Conservation (phyloP, 2,113 vertebrate genomes). For the Crocuta crocuta region DNA sequence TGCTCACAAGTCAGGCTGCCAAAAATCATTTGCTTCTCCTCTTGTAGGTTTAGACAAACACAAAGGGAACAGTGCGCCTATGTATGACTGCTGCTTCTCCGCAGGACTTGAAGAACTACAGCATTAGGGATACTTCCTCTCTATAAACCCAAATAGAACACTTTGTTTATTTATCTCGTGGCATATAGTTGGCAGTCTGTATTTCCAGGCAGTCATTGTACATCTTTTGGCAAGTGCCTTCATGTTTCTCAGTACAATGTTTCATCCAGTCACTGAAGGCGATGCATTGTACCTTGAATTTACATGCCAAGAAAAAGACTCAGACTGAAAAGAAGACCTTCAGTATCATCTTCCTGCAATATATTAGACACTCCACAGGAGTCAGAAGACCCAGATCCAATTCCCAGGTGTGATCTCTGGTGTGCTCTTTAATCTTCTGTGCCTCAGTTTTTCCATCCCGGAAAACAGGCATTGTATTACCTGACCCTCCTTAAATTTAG, state of each 20-base stretch:
- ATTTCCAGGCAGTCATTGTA: slow-evolving; percentile 47
- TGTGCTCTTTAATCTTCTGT: slow-evolving; percentile 67
- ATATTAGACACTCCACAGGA: slow-evolving; percentile 49
- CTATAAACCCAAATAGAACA: slow-evolving; percentile 56
- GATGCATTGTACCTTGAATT: slow-evolving; percentile 52
- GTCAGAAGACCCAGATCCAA: slow-evolving; percentile 68
- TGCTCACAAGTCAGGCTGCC: slow-evolving; percentile 63
- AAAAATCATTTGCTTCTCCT: slow-evolving; percentile 64
- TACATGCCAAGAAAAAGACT: slow-evolving; percentile 65
- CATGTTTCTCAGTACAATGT: slow-evolving; percentile 67
- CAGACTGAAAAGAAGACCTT: slow-evolving; percentile 74
- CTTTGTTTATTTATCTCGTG: slow-evolving; percentile 61
- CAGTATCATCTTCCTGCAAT: slow-evolving; percentile 75
- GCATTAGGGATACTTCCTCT: slow-evolving; percentile 61
- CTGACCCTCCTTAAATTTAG: slow-evolving; percentile 60
- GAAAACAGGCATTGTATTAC: slow-evolving; percentile 73
- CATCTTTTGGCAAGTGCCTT: slow-evolving; percentile 65
- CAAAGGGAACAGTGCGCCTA: slow-evolving; percentile 41
- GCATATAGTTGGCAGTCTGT: slow-evolving; percentile 46
- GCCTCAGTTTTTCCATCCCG: slow-evolving; percentile 75
- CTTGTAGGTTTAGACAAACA: slow-evolving; percentile 53
- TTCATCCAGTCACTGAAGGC: slow-evolving; percentile 61
- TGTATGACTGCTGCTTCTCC: slow-evolving; percentile 47
- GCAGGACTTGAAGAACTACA: slow-evolving; percentile 32
- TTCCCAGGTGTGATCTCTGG: slow-evolving; percentile 67